Percentiles rank a stretch among this genome's conserved stretches.
phyloP scores from a whole-genome alignment of 2,888 invertebrate genomes.

The Ashinkailepas kermadecensis region DNA sequence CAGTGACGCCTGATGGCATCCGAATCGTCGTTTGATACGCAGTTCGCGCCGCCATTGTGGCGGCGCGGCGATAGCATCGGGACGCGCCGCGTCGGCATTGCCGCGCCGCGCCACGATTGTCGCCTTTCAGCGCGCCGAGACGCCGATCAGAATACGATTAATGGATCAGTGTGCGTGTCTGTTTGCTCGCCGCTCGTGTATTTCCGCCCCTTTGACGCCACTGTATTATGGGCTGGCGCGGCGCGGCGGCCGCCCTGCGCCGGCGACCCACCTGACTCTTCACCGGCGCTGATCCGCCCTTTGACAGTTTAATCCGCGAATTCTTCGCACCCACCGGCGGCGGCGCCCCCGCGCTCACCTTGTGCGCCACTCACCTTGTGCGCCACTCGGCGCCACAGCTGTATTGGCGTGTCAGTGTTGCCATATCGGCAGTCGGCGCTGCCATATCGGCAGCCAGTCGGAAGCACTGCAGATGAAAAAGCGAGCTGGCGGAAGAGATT shows the following conservation, averaged over 20 bases:
- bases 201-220: neutral
- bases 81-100: neutral
- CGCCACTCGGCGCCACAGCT: neutral
- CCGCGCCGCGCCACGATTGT: neutral
- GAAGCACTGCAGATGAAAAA: neutral
- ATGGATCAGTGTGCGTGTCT: neutral
- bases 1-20: neutral
- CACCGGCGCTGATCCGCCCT: neutral
- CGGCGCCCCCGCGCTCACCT: neutral
- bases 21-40: neutral
- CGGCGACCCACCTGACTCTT: neutral
- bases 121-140: neutral
- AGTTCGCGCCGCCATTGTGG: neutral
- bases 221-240: no score
- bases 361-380: neutral
- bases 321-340: neutral
- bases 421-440: neutral
- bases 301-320: constrained; percentile 18
- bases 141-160: neutral
- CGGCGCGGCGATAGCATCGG: neutral
- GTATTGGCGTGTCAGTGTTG: neutral
- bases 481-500: constrained; percentile 15
- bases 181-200: neutral
- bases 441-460: neutral
- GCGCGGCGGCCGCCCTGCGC: neutral